Evolutionary conservation across 2,113 vertebrate genomes (phyloP).

Genomic region (Motacilla alba): DNA sequence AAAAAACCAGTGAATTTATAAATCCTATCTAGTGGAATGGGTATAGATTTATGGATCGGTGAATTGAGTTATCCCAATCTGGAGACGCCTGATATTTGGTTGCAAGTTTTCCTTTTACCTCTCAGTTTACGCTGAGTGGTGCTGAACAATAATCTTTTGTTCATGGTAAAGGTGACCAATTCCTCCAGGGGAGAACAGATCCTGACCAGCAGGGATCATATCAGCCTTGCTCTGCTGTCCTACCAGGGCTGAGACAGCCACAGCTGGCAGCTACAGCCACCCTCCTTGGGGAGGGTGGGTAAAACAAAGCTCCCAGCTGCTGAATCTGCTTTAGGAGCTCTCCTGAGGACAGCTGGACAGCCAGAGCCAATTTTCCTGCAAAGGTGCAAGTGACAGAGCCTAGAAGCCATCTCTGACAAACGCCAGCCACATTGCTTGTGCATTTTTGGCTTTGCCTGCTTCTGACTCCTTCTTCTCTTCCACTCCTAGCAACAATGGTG

Average conservation of each 20-base stretch:
- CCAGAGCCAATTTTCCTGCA: neutral
- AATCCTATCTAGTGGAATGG: neutral
- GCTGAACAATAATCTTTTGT: neutral
- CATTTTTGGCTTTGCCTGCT: neutral
- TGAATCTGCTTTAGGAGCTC: neutral
- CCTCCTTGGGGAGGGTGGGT: neutral
- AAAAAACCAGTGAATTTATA: neutral
- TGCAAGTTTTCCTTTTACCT: neutral
- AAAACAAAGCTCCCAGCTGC: neutral
- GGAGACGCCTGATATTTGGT: neutral
- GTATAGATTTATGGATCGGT: neutral
- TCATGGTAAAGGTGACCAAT: neutral
- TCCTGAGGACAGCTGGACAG: neutral
- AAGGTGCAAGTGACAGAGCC: neutral
- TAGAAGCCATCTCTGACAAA: neutral
- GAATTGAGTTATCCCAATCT: neutral
- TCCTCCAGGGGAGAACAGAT: neutral
- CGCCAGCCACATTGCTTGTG: fast-evolving
- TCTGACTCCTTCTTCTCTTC: neutral
- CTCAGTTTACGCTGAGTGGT: neutral
- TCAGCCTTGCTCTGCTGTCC: neutral
- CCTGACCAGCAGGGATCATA: neutral
- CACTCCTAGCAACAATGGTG: neutral
- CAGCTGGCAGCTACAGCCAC: neutral
- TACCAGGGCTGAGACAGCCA: neutral